Evolutionary conservation across 1,140 invertebrate genomes (phyloP), one percentile per base, ranked within the genome.

Genomic region (Drosophila kanapiae): DNA sequence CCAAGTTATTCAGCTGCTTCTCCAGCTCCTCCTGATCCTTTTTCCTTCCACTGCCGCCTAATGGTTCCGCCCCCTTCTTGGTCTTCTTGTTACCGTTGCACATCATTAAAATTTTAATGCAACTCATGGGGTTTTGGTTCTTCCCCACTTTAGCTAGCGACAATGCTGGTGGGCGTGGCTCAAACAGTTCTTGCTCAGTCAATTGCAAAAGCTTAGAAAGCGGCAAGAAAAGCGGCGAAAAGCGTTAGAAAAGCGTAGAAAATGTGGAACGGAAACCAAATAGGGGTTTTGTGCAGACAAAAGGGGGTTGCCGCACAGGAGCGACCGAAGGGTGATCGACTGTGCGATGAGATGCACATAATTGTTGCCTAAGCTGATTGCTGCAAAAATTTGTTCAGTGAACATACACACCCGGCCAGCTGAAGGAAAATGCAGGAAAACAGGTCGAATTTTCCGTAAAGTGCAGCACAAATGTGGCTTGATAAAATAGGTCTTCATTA

Each of bases 31-130:
- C 29, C 45, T 31, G 35, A 48, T 23, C 37, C 64, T 61, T 48
- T 13, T 9, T 11, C 40, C 5, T 18, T 11, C n/a, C 51, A 1
- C 31, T 8, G 23, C 13, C 29, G 16, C 33, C 37, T 37, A 56
- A 29, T 31, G 42, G 61, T 4, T 14, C 10, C n/a, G 0, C 13
- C n/a, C 37, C 29, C 29, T 4, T 37, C 14, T 59, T 43, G 5
- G 40, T 65, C 31, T 35, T 31, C 45, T 45, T 71, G 69, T 40
- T 42, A 72, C 48, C 67, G 61, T 70, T 70, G 68, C 84, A 87
- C 84, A 80, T 87, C 84, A 87, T 87, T 87, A 87, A 87, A 88
- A 87, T 75, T 88, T 77, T 80, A 84, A 87, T 87, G 84, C 64
- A 43, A 56, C 42, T 42, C 70, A 61, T 56, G 40, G 40, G 63